Evolutionary conservation across 2,797 vertebrate species (phyloP), one percentile per base, ranked within the genome.

Genomic region (Anabacerthia variegaticeps): DNA sequence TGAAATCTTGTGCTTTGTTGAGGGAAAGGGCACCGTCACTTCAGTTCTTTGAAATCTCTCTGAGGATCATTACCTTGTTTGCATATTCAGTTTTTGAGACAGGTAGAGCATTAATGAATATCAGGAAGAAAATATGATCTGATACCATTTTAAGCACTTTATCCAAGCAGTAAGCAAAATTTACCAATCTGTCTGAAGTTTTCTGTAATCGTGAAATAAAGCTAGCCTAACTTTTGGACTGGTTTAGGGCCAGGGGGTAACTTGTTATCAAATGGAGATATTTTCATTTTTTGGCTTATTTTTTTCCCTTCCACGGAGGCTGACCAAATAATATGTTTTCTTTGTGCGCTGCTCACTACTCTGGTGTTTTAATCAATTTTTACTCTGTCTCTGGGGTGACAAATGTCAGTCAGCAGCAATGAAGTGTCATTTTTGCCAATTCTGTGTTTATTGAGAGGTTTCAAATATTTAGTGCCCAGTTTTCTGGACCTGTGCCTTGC

Each of bases 151-250:
- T 80, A 75, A 92, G 18, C 44, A 49, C 39, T 92, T 85, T 72
- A 52, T 62, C 71, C 68, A 97, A 97, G 77, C 18, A 63, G n/a
- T 54, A 49, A 89, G 22, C 14, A 89, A 85, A 58, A 23, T 63
- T 15, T 51, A 14, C 48, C 74, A 68, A 28, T 23, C n/a, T 15
- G 3, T 34, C 26, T 79, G 62, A 32, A 94, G 5, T 79, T 74
- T 75, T 88, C 68, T 94, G 36, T 92, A 59, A 46, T 49, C 51
- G 30, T 13, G 22, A 17, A 93, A 51, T 51, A 58, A 88, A 78
- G n/a, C 46, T 36, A 43, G 51, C 36, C 49, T 84, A 54, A 46
- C 32, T 68, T 89, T 65, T 52, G 48, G 62, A 27, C 65, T 87
- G 32, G 32, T 92, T 69, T 34, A 63, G 59, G 52, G 37, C 87